Base-by-base conservation (phyloP, 2,113 vertebrate genomes). In the Xiphias gladius region DNA sequence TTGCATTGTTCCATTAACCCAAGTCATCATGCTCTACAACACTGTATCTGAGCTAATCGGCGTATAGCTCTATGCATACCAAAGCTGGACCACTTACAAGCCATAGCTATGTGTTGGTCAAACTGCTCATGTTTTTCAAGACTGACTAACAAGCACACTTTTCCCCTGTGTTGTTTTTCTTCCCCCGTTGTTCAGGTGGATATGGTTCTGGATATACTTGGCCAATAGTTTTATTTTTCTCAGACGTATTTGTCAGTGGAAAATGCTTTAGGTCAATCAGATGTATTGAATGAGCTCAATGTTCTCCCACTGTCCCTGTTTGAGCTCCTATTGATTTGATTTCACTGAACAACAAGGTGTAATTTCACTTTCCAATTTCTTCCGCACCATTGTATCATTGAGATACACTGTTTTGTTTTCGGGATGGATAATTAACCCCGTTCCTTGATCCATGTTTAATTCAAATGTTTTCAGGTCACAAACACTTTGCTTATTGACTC, bases 1-100 rank as follows among this genome's bases (percentile, higher is more conserved):
- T 90, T 82, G 64, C 74, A 83, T 91, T 92, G 92, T 89, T 93
- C 87, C 85, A 93, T 95, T 94, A 93, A 90, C 87, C 86, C 58
- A 37, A 41, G 73, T 89, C 85, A 84, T 79, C 75, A 82, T 82
- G 90, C 86, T 79, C 80, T 87, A 84, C 88, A 83, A 74, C 72
- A 67, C 50, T 68, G 79, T 72, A 75, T 70, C 58, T 65, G 74
- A 48, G 7, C 77, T 91, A 90, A 93, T 94, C 86, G 37, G 83
- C 83, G 76, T 72, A 37, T 35, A 64, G 50, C 37, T 48, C 66
- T 32, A 35, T 59, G 73, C 68, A 61, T 43, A 73, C 58, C 41
- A 75, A 85, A 73, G 54, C 62, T 17, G 19, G 39, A 28, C 63
- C 66, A 22, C 58, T 52, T 43, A 79, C 17, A 59, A 64, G 57